Evolutionary conservation across 2,888 invertebrate species (phyloP), one percentile per base, ranked within the genome.

Genomic region (Agriopis aurantiaria): DNA sequence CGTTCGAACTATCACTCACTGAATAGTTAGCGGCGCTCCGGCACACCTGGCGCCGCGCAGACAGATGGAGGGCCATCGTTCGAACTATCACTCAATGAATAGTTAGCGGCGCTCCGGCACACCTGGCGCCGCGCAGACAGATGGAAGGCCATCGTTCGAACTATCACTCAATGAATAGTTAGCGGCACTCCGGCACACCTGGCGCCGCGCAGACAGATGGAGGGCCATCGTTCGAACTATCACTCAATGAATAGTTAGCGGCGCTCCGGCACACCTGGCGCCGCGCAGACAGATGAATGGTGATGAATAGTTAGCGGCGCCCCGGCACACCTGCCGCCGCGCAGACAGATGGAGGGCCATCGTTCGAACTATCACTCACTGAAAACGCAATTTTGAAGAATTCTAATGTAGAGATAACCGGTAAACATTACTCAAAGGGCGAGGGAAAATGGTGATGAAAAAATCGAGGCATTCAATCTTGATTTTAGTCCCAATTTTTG

Each of bases 351-450:
- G n/a, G n/a, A n/a, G 8, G 4, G 48, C 48, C 62, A 73, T 73
- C 69, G 71, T 71, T 57, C 70, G 61, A 68, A 67, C 70, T 63
- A 77, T 75, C 73, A 68, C 59, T 74, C 66, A 67, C 48, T 69
- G 66, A 75, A 75, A 72, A 74, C 75, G 78, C 78, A 77, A 77
- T 78, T 74, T 75, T 59, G 74, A 58, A 61, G 57, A 68, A 60
- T 72, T 74, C 68, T 74, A 75, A 51, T 17, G 56, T 12, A n/a
- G 41, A 10, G 60, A 45, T 51, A 33, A 56, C 14, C 9, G 48
- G 4, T 14, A 51, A 17, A 46, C 23, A 62, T 65, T 8, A 58
- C 51, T 59, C 51, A 51, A 45, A 56, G 43, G 14, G 17, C 45
- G 41, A n/a, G 9, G 40, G 48, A 58, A 46, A 43, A 8, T 12